A percentile compares a stretch with the other conserved stretches of the same genome.
phyloP scores from a whole-genome alignment of 1,140 invertebrate species.

The Drosophila nikananu region DNA sequence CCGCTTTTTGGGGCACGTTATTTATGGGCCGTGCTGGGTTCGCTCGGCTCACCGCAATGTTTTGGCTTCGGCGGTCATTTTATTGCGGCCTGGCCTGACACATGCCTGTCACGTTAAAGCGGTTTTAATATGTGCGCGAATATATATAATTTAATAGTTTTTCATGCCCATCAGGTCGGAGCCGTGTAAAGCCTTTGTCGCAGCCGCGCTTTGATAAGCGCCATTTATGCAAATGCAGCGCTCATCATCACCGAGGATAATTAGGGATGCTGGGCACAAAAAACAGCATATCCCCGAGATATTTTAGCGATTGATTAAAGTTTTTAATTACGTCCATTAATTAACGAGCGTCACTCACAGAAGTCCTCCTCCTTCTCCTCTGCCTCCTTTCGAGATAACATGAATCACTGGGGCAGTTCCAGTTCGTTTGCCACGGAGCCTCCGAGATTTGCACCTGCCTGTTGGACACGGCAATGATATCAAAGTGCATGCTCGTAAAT shows the following conservation, averaged over 20 bases:
- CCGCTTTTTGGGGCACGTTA: conserved; percentile 31
- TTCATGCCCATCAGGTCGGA: conserved; percentile 18
- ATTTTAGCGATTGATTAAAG: conserved; percentile 44
- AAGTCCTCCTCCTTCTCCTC: neutral
- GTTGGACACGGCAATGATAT: conserved; percentile 37
- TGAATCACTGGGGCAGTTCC: conserved; percentile 10
- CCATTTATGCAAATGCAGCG: conserved; percentile 34
- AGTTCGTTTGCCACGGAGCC: conserved; percentile 6
- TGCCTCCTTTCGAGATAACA: neutral
- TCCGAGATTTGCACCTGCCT: conserved; percentile 46
- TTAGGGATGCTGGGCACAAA: conserved; percentile 13
- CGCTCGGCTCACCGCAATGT: conserved; percentile 67
- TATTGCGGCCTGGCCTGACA: conserved; percentile 74
- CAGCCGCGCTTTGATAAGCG: conserved; percentile 34
- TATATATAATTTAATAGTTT: conserved; percentile 58
- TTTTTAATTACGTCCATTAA: conserved; percentile 55
- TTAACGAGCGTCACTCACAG: conserved; percentile 29
- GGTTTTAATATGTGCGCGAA: conserved; percentile 39
- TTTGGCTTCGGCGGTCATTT: conserved; percentile 75
- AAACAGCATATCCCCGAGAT: conserved; percentile 1
- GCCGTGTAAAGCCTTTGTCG: conserved; percentile 43
- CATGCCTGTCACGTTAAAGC: conserved; percentile 64
- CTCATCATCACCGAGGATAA: conserved; percentile 33
- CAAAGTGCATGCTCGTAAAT: conserved; percentile 49
- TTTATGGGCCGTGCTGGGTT: conserved; percentile 53